A percentile compares a stretch with the other conserved stretches of the same genome.
Evolutionary conservation across 2,888 invertebrate genomes (phyloP).

Genomic region (Trissonchulus sp.): DNA sequence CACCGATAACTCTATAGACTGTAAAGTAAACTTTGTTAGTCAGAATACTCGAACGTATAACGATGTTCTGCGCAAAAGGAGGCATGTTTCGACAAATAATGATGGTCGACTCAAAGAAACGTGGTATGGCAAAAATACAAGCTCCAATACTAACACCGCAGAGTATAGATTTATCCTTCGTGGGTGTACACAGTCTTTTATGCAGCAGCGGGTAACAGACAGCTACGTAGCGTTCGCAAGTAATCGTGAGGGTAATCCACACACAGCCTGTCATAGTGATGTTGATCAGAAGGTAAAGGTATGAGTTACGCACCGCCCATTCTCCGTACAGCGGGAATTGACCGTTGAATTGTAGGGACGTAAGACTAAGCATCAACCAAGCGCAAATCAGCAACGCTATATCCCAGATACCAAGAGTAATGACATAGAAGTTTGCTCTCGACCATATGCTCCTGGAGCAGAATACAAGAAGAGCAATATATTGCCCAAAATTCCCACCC

Average conservation of each 20-base stretch:
- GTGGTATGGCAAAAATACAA: neutral
- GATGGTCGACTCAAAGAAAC: neutral
- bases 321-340: neutral
- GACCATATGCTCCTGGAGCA: neutral
- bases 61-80: neutral
- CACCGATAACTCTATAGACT: neutral
- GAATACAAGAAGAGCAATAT: neutral
- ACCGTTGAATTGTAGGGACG: neutral
- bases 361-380: neutral
- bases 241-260: conserved; percentile 20
- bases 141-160: neutral
- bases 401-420: neutral
- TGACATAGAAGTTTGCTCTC: too few relatives aligned
- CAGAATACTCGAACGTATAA: neutral
- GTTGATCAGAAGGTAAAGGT: neutral
- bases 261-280: conserved; percentile 21
- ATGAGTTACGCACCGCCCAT: conserved; percentile 2
- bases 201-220: conserved; percentile 8
- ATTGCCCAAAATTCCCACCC: neutral
- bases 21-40: neutral
- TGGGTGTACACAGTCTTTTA: neutral
- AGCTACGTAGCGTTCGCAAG: conserved; percentile 19
- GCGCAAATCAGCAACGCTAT: neutral
- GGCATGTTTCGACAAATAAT: neutral
- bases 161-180: neutral